Base-by-base conservation (phyloP, 2,113 vertebrate species). In the Hydrolagus affinis region DNA sequence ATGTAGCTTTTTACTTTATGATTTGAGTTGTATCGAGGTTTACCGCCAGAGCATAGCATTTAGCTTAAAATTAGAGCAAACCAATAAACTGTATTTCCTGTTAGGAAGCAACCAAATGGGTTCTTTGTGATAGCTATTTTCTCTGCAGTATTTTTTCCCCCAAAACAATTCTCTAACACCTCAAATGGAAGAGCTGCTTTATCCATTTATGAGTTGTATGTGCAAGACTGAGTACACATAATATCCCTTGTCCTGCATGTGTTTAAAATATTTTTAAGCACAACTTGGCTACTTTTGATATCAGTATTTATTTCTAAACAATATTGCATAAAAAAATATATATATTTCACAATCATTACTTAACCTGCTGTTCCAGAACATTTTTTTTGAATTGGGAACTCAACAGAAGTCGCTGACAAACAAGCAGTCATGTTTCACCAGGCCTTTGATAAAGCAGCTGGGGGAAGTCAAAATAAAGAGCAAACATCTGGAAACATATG, bases 251-350 rank as follows among this genome's bases (percentile, higher is more conserved):
- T 89, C 86, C 90, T 88, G 87, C 90, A 89, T 91, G 90, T 90
- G 93, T 92, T 92, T 93, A 93, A 95, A 91, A 93, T 92, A 94
- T 93, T 92, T 94, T 94, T 93, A 93, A 91, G 88, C 90, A 85
- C 89, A 87, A 90, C 91, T 89, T 89, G 88, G 88, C 88, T 92
- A 89, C 90, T 80, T 90, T 88, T 92, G 92, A 94, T 90, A 90
- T 94, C 93, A 92, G 91, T 91, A 91, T 93, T 93, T 93, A 93
- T 94, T 93, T 93, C 85, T 89, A 89, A 85, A 75, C 44, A 74
- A 14, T 68, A 68, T 60, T 83, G 78, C 32, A 62, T 62, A 85
- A 30, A 87, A 87, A 59, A 70, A 68, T 25, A 32, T 62, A 83
- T 68, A 66, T 15, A 83, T 83, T 83, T 91, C 89, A 90, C 89